Base-by-base conservation (phyloP, 2,797 vertebrate species). In the Xenopus petersii region DNA sequence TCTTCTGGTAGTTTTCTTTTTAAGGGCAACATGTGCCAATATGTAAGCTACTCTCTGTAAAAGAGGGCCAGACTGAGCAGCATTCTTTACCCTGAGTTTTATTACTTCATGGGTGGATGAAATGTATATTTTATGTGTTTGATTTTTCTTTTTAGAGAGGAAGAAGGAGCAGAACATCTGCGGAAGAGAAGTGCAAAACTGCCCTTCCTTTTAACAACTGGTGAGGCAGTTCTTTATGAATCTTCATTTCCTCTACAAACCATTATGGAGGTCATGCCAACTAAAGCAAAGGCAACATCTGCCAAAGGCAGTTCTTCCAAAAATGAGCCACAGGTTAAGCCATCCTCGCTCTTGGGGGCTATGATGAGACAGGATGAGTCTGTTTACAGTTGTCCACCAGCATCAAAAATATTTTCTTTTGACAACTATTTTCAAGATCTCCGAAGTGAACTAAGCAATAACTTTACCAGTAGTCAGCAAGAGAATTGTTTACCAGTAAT, bases 171-270 rank as follows among this genome's bases (percentile, higher is more conserved):
- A 65, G 93, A 94, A 11, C 88, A 93, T 71, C 83, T 94, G 61
- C 84, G 78, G 67, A 94, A 94, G 62, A 89, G 93, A 71, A 90
- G 79, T 75, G 73, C 81, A 77, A 87, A 86, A 26, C 42, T 94
- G 72, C 92, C 93, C 17, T 94, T 94, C 77, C 87, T 88, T 86
- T 94, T 92, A 66, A 81, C 92, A 46, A 92, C 92, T 4, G 92
- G 93, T 10, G 92, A 94, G 82, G 92, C 93, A 15, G 79, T 93
- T 36, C 67, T 94, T 1, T 94, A 94, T 36, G 90, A 94, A 79
- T 13, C 85, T 0, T 80, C 79, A 30, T 91, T 81, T 74, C 83
- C 87, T 5, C 73, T 88, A 67, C 81, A 79, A 0, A 54, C 78
- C 33, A 12, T 89, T 54, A 75, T 82, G 80, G 88, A 91, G 55